Conservation (phyloP, 2,888 invertebrate species). For the Brenthis daphne region DNA sequence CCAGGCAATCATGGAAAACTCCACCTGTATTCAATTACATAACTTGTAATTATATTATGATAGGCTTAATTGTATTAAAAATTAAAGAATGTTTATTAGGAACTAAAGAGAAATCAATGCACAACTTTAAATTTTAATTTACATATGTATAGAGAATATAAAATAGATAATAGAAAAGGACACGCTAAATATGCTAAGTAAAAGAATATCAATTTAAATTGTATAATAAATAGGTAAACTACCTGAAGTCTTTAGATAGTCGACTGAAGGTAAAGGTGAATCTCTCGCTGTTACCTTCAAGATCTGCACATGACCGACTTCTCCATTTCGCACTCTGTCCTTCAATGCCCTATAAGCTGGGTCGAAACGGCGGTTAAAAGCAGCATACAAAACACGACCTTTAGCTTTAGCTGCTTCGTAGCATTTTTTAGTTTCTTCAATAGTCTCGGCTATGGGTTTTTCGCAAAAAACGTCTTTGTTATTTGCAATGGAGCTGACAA, state of each 20-base stretch:
- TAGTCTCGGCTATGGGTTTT: constrained; percentile 84
- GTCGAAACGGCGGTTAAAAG: constrained; percentile 87
- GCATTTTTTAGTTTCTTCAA: constrained; percentile 77
- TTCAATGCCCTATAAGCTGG: constrained; percentile 79
- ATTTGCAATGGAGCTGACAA: constrained; percentile 74
- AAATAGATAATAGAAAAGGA: too few species aligned
- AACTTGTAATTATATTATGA: background rate
- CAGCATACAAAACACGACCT: constrained; percentile 82
- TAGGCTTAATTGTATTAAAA: too few species aligned
- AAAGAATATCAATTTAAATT: too few species aligned
- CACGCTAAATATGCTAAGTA: too few species aligned
- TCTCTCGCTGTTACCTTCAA: constrained; percentile 85
- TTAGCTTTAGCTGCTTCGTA: constrained; percentile 81
- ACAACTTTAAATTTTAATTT: too few species aligned
- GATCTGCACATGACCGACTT: constrained; percentile 84
- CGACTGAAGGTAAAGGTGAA: constrained; percentile 84
- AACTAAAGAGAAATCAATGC: too few species aligned
- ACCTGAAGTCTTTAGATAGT: constrained; percentile 84
- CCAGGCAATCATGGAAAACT: constrained; percentile 86
- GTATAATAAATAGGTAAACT: constrained; percentile 26
- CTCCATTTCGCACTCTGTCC: constrained; percentile 77
- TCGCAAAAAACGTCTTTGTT: constrained; percentile 86
- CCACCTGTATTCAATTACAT: constrained; percentile 70
- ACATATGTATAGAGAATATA: too few species aligned
- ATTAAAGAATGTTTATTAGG: too few species aligned